phyloP scores from a whole-genome alignment of 2,113 vertebrate species.

The Chloropsis cyanopogon region DNA sequence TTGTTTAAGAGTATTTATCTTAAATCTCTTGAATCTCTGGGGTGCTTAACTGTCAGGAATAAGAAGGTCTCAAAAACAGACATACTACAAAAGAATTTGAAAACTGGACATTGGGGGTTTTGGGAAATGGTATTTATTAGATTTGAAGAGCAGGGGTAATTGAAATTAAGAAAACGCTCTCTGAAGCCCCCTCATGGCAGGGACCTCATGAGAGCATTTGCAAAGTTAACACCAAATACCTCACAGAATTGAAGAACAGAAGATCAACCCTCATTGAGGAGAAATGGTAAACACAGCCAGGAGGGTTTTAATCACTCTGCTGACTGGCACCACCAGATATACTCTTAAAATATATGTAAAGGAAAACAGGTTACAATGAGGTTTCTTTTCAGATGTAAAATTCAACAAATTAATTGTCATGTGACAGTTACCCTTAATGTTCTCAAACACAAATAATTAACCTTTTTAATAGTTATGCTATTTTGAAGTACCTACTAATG shows the following conservation, averaged over 20 bases:
- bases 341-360: background rate
- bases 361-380: background rate
- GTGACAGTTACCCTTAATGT: background rate
- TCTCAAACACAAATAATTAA: background rate
- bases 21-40: too few relatives aligned
- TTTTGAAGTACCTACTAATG: background rate
- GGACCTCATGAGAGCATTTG: accelerated
- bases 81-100: background rate
- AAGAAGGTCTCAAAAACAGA: background rate
- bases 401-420: background rate
- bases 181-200: background rate
- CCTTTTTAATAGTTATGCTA: background rate
- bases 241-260: background rate
- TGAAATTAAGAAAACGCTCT: background rate
- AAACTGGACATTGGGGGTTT: background rate
- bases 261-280: background rate
- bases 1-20: background rate
- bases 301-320: background rate
- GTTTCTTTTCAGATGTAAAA: background rate
- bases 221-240: accelerated
- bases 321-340: background rate
- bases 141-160: accelerated
- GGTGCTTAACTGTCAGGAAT: background rate
- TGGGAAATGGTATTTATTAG: background rate
- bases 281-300: background rate